Conservation (phyloP, 2,888 invertebrate species). For the Odontomyia ornata region DNA sequence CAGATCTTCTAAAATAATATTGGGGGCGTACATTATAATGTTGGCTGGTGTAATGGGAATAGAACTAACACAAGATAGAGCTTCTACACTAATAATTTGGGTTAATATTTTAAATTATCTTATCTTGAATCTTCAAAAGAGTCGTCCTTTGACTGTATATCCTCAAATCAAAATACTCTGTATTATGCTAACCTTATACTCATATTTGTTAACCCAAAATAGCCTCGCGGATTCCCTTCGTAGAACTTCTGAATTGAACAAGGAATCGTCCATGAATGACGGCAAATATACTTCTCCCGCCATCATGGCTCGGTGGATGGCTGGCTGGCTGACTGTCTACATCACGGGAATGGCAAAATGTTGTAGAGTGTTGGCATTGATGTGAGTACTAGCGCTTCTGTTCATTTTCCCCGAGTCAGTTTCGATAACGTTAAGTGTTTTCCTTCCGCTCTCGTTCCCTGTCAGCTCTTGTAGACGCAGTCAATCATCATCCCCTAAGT, state of each 20-base stretch:
- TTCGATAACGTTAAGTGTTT: slow-evolving; percentile 46
- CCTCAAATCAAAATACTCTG: too few species aligned
- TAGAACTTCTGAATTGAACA: not conserved
- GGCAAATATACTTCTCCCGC: not conserved
- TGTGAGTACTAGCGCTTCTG: not conserved
- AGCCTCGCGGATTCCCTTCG: not conserved
- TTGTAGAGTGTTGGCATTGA: slow-evolving; percentile 1
- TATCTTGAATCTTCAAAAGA: too few species aligned
- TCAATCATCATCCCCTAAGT: not conserved
- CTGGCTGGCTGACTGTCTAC: not conserved
- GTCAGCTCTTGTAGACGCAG: not conserved
- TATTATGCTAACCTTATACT: too few species aligned
- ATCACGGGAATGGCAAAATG: not conserved
- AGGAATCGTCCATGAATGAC: not conserved
- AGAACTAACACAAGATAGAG: too few species aligned
- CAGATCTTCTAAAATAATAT: too few species aligned
- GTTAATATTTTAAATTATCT: too few species aligned
- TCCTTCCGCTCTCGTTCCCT: slow-evolving; percentile 21
- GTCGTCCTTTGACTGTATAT: too few species aligned
- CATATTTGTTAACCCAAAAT: too few species aligned
- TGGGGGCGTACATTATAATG: too few species aligned
- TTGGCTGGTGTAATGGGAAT: too few species aligned
- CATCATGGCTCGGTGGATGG: too few species aligned
- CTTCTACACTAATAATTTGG: too few species aligned
- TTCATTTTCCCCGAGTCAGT: slow-evolving; percentile 1